Base-by-base conservation (phyloP, 2,113 vertebrate species). In the Ailuropoda melanoleuca region DNA sequence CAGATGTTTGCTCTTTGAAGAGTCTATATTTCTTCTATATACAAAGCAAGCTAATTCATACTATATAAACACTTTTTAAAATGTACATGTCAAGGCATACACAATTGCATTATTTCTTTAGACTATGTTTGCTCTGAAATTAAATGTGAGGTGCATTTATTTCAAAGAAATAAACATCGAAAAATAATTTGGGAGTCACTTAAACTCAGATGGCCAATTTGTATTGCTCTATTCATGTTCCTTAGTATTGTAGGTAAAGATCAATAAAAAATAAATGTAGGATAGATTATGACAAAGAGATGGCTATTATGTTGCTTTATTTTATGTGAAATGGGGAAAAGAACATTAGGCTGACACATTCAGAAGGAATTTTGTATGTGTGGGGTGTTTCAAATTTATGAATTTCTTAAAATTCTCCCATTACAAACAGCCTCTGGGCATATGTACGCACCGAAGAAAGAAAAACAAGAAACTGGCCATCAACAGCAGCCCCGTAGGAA, bases 381-480 rank as follows among this genome's bases (percentile, higher is more conserved):
- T 84, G 43, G 92, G 39, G 90, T 97, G 93, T 97, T 97, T 98
- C 96, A 94, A 97, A 97, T 97, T 95, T 97, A 95, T 95, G 75
- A 96, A 97, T 97, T 96, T 98, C 89, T 98, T 94, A 94, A 97
- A 97, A 97, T 96, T 83, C 91, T 98, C 94, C 91, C 97, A 90
- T 97, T 97, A 97, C 93, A 92, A 96, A 98, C 24, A 96, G 93
- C 97, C 94, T 94, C 90, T 50, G 78, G 98, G 88, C 82, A 68
- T 62, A 80, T 91, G 50, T 55, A 88, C 18, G 6, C 88, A 95
- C 6, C 55, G 85, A 93, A 93, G 96, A 96, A 98, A 98, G 97
- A 92, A 97, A 98, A 98, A 97, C 93, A 98, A 94, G 68, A 94
- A 97, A 68, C 13, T 62, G 48, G 53, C 84, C 70, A 26, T 70